A percentile compares a stretch with the other conserved stretches of the same genome.
phyloP scores from a whole-genome alignment of 2,113 vertebrate genomes.

The Anarhynchus alexandrinus region DNA sequence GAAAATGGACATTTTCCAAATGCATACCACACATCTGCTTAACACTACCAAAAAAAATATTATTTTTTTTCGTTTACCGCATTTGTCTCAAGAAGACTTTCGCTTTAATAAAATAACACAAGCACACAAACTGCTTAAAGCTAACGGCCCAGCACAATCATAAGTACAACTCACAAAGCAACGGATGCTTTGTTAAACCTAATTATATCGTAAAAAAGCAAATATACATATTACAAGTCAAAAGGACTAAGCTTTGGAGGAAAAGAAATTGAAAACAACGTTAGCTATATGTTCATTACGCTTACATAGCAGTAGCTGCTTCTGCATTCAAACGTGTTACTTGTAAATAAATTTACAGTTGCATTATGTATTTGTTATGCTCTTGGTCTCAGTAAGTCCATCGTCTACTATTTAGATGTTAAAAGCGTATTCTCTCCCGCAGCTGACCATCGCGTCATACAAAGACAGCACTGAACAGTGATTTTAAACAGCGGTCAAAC shows the following conservation, averaged over 20 bases:
- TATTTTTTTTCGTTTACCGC: not conserved
- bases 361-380: not conserved
- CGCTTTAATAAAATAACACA: slow-evolving; percentile 15
- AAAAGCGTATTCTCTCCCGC: not conserved
- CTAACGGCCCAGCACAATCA: not conserved
- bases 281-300: not conserved
- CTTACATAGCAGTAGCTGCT: slow-evolving; percentile 35
- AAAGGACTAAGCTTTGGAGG: slow-evolving; percentile 51
- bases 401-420: not conserved
- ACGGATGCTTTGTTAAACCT: slow-evolving; percentile 46
- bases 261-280: slow-evolving; percentile 25
- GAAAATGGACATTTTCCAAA: slow-evolving; percentile 30
- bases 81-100: not conserved
- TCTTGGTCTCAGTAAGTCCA: not conserved
- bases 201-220: slow-evolving; percentile 18
- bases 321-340: not conserved
- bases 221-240: slow-evolving; percentile 57
- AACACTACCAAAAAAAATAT: slow-evolving; percentile 12
- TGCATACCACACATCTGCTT: slow-evolving; percentile 42
- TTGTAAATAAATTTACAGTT: not conserved
- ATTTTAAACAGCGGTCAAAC: not conserved
- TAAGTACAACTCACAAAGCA: slow-evolving; percentile 29
- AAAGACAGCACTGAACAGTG: not conserved
- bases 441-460: not conserved
- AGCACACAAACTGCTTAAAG: slow-evolving; percentile 58